Evolutionary conservation across 2,888 invertebrate species (phyloP).

Genomic region (Amblyjoppa fuscipennis): DNA sequence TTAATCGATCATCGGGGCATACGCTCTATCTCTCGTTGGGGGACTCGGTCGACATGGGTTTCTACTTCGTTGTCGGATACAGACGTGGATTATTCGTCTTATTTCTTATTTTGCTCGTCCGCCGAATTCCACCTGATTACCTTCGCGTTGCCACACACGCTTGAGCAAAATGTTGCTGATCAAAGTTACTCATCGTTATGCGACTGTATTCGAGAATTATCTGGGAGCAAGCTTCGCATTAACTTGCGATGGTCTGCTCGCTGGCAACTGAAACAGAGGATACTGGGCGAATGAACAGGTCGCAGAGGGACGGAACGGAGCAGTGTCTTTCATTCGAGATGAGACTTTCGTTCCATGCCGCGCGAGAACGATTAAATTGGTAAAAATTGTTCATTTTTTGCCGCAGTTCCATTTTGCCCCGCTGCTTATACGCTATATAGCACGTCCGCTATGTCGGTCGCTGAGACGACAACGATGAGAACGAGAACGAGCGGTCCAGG

Average conservation of each 20-base stretch:
- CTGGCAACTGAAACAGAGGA: background rate
- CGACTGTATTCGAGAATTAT: background rate
- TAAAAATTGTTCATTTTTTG: too few species aligned
- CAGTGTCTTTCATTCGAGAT: too few species aligned
- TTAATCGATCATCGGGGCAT: constrained; percentile 51
- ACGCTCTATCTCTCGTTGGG: background rate
- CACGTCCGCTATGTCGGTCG: constrained; percentile 7
- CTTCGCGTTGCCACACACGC: background rate
- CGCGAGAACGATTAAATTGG: too few species aligned
- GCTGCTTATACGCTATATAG: background rate
- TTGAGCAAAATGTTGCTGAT: background rate
- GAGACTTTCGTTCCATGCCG: too few species aligned
- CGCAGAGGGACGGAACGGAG: too few species aligned
- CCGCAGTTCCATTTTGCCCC: too few species aligned
- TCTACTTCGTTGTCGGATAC: constrained; percentile 9
- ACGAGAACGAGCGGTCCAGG: constrained; percentile 43
- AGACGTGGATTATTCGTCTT: background rate
- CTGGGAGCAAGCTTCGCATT: background rate
- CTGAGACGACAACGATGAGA: constrained; percentile 22
- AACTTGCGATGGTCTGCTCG: background rate
- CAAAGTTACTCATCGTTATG: background rate
- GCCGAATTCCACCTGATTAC: background rate
- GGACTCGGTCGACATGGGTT: constrained; percentile 33
- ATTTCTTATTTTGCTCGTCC: background rate
- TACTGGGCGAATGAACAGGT: background rate